Conservation (phyloP, 2,888 invertebrate genomes). For the Cryptophagus acutangulus region DNA sequence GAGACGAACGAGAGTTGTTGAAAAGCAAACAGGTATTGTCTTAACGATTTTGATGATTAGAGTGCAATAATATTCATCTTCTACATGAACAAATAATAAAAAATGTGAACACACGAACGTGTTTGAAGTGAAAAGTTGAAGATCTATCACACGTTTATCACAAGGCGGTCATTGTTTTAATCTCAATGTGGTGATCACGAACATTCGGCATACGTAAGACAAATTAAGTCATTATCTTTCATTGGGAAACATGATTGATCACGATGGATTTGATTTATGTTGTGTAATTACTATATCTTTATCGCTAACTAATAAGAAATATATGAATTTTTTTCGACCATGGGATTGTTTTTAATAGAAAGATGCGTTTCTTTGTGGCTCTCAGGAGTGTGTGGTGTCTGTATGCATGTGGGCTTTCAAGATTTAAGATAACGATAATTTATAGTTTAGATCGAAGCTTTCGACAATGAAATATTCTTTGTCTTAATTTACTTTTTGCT, state of each 20-base stretch:
- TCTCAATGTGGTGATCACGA: constrained; percentile 26
- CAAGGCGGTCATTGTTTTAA: constrained; percentile 34
- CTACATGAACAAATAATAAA: too few species aligned
- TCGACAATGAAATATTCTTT: constrained; percentile 1
- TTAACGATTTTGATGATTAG: too few species aligned
- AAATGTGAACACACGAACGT: too few species aligned
- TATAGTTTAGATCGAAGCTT: neutral
- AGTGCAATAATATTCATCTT: too few species aligned
- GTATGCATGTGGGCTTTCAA: neutral
- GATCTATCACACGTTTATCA: constrained; percentile 26
- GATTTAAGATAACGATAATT: neutral
- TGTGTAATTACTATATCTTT: constrained; percentile 37
- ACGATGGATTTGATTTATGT: constrained; percentile 41
- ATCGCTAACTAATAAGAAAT: constrained; percentile 20
- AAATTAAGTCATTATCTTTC: constrained; percentile 42
- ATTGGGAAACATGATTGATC: constrained; percentile 39
- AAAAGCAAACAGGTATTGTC: too few species aligned
- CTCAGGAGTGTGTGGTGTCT: too few species aligned
- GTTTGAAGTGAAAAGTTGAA: constrained; percentile 25
- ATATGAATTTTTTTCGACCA: constrained; percentile 12
- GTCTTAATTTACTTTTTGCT: neutral
- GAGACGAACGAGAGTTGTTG: too few species aligned
- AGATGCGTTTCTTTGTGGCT: neutral
- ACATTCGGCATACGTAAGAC: constrained; percentile 31
- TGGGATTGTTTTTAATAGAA: neutral